A percentile compares a stretch with the other conserved stretches of the same genome.
Evolutionary conservation across 2,113 vertebrate genomes (phyloP).

Genomic region (Archilochus colubris): DNA sequence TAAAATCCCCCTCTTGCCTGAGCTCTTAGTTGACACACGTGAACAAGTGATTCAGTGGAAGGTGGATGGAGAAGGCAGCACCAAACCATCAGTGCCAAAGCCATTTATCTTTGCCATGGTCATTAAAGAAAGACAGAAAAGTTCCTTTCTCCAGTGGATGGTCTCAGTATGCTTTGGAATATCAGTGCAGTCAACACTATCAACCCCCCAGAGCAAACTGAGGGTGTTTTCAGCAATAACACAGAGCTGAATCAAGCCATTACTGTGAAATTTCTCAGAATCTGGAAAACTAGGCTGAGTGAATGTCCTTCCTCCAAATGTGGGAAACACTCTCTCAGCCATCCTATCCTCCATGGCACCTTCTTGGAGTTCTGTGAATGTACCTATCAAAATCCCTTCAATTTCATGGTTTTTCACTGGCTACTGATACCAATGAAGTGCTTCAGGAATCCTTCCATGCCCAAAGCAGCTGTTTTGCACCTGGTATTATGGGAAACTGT

Average conservation of each 20-base stretch:
- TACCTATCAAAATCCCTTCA: constrained; percentile 28
- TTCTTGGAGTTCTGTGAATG: constrained; percentile 18
- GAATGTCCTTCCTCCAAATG: neutral
- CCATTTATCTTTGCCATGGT: neutral
- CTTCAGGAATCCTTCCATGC: constrained; percentile 30
- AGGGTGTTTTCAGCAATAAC: neutral
- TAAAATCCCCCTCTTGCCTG: neutral
- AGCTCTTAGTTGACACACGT: neutral
- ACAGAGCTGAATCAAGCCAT: neutral
- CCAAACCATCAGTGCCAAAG: neutral
- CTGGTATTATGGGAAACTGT: constrained; percentile 77
- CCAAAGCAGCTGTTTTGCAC: constrained; percentile 73
- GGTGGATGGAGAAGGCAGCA: neutral
- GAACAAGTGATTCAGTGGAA: neutral
- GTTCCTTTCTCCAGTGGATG: neutral
- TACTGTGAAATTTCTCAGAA: neutral
- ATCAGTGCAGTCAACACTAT: neutral
- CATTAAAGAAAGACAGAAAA: neutral
- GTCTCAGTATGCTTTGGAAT: neutral
- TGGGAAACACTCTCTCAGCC: constrained; percentile 44
- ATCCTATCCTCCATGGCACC: constrained; percentile 28
- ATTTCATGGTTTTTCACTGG: constrained; percentile 54
- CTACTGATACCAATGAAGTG: constrained; percentile 47
- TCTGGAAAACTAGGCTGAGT: neutral
- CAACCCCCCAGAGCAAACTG: neutral